These are phyloP conservation scores for Camelus bactrianus DNA, from an alignment of 2,113 vertebrate genomes.

Conservation along the genomic window DNA sequence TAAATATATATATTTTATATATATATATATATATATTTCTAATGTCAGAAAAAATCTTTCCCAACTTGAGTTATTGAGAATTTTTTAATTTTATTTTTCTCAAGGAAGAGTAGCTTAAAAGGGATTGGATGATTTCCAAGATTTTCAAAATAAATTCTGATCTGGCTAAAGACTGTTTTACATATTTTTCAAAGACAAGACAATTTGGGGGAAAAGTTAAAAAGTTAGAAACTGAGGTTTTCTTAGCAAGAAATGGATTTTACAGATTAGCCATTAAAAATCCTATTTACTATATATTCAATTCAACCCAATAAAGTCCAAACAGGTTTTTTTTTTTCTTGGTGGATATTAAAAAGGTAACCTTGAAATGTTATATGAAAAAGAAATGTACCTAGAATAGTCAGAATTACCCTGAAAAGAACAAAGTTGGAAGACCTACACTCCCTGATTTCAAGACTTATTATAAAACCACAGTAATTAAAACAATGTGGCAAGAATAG, in stretches of 20 bases:
- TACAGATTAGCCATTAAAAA: constrained; percentile 56
- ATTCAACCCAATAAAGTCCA: not conserved
- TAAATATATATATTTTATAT: constrained; percentile 34
- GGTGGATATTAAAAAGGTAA: not conserved
- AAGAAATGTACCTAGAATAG: not conserved
- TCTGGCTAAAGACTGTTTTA: constrained; percentile 60
- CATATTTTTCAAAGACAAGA: constrained; percentile 62
- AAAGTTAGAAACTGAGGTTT: constrained; percentile 46
- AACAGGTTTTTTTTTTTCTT: not conserved
- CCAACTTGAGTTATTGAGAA: constrained; percentile 60
- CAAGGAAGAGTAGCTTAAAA: constrained; percentile 72
- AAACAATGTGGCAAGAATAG: not conserved
- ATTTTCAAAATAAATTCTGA: constrained; percentile 73
- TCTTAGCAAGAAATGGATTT: constrained; percentile 64
- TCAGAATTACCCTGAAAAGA: not conserved
- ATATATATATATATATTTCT: not conserved
- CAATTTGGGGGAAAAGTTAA: constrained; percentile 33
- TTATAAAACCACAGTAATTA: not conserved
- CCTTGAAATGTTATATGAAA: constrained; percentile 39
- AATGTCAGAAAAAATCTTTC: constrained; percentile 63
- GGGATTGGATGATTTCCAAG: constrained; percentile 71
- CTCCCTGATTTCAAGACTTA: not conserved
- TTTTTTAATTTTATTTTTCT: not conserved
- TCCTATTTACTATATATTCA: not conserved
- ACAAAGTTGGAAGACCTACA: not conserved